phyloP scores from a whole-genome alignment of 2,797 vertebrate genomes.

The Notamacropus eugenii region DNA sequence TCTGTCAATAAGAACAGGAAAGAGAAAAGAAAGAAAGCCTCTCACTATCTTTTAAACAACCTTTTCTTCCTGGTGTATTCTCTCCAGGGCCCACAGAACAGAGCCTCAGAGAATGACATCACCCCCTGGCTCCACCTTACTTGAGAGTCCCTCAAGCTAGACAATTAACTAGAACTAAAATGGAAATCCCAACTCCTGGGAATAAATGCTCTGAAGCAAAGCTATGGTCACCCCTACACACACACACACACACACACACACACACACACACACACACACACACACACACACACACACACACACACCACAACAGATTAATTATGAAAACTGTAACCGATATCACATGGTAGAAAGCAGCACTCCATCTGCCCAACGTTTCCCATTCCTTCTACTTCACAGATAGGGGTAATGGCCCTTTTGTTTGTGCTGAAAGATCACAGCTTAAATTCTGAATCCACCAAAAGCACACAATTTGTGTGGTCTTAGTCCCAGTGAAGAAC shows the following conservation, averaged over 20 bases:
- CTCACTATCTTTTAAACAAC: neutral
- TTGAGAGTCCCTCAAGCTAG: neutral
- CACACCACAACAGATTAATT: neutral
- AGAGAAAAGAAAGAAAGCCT: neutral
- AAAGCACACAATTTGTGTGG: neutral
- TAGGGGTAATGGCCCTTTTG: neutral
- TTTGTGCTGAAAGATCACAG: neutral
- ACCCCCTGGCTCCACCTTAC: neutral
- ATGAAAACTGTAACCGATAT: neutral
- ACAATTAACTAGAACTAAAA: conserved; percentile 37
- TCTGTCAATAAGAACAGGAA: neutral
- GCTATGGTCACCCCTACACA: neutral
- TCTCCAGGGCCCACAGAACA: neutral
- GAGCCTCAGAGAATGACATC: conserved; percentile 23
- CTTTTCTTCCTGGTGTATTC: neutral
- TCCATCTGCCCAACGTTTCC: neutral
- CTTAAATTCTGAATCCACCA: neutral
- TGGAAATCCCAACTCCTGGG: neutral
- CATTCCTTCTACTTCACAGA: neutral
- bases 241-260: too few species aligned
- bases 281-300: neutral
- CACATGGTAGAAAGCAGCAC: neutral
- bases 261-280: neutral
- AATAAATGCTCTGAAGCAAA: neutral
- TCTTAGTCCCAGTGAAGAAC: neutral